Conservation (phyloP, 2,797 vertebrate genomes). For the Coluber constrictor region DNA sequence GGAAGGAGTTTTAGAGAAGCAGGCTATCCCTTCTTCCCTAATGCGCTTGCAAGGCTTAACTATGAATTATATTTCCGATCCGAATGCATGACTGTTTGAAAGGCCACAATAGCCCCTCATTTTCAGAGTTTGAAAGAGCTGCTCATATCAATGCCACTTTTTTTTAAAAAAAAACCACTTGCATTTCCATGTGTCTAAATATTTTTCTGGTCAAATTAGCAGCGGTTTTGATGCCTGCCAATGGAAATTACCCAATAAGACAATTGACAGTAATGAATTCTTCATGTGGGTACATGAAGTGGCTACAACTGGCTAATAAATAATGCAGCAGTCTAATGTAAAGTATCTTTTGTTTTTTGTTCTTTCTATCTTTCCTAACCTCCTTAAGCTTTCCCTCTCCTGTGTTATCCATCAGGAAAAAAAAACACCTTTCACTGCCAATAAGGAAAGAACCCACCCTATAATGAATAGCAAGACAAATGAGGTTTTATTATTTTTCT, state of each 20-base stretch:
- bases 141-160: conserved; percentile 1
- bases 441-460: neutral
- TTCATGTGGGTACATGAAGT: conserved; percentile 3
- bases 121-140: conserved; percentile 12
- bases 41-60: neutral
- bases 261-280: conserved; percentile 36
- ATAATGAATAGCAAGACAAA: neutral
- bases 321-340: conserved; percentile 29
- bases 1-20: neutral
- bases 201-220: conserved; percentile 24
- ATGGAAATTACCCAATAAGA: conserved; percentile 11
- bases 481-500: neutral
- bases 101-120: neutral
- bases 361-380: conserved; percentile 9
- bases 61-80: neutral
- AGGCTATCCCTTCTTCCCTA: too few species aligned
- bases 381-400: neutral
- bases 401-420: neutral
- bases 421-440: neutral
- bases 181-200: conserved; percentile 20
- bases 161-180: neutral
- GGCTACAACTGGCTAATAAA: conserved; percentile 32
- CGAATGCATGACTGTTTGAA: neutral
- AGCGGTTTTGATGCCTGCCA: conserved; percentile 3
- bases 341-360: conserved; percentile 8